Evolutionary conservation across 2,113 vertebrate species (phyloP).

Genomic region (Calyptommatus sinebrachiatus): DNA sequence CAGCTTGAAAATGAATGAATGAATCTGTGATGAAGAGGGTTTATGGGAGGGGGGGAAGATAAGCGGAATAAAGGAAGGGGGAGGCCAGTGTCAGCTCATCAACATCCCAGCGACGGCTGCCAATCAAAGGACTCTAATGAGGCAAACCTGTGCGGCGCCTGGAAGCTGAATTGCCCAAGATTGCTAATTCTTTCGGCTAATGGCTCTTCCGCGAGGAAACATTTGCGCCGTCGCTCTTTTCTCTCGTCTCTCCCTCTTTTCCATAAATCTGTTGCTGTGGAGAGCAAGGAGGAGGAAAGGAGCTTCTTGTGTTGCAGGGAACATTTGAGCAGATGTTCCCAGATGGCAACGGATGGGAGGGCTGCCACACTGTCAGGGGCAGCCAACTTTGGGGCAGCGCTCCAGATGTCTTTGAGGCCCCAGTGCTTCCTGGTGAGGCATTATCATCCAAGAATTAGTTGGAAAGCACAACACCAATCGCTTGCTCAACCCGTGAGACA

Average conservation of each 20-base stretch:
- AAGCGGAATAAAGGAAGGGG: background rate
- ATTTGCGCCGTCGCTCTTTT: constrained; percentile 55
- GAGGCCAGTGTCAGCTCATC: constrained; percentile 55
- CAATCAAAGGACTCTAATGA: constrained; percentile 70
- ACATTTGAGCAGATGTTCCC: constrained; percentile 54
- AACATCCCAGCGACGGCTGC: constrained; percentile 63
- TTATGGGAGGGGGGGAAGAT: constrained; percentile 14
- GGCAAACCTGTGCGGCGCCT: constrained; percentile 63
- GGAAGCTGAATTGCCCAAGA: constrained; percentile 67
- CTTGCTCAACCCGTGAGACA: no score
- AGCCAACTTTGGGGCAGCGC: no score
- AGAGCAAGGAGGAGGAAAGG: constrained; percentile 20
- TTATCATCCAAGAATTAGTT: no score
- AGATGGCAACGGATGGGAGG: constrained; percentile 35
- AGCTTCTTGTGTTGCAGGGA: constrained; percentile 26
- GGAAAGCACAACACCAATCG: no score
- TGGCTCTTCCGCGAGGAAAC: constrained; percentile 55
- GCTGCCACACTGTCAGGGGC: constrained; percentile 14
- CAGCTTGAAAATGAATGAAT: constrained; percentile 49
- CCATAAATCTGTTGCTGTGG: constrained; percentile 15
- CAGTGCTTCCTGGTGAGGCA: no score
- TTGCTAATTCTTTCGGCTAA: constrained; percentile 69
- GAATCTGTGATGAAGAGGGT: constrained; percentile 59
- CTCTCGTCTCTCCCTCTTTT: constrained; percentile 49
- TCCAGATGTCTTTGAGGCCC: no score